A percentile compares a stretch with the other conserved stretches of the same genome.
phyloP scores from a whole-genome alignment of 2,797 vertebrate species.

The Falco cherrug region DNA sequence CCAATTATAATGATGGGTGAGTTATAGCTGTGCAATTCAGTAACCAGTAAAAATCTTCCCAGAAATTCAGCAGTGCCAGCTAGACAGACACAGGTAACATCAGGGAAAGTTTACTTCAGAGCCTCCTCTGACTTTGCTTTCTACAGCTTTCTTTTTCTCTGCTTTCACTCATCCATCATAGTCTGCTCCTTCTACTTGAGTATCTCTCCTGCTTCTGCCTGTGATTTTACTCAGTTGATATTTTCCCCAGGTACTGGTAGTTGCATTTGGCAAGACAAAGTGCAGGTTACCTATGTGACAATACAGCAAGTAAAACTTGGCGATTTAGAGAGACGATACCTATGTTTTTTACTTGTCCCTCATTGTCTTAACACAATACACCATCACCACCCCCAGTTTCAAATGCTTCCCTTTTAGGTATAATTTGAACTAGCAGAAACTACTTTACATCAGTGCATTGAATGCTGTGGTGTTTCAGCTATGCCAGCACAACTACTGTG shows the following conservation, averaged over 20 bases:
- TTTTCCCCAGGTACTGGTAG: background rate
- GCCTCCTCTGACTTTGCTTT: background rate
- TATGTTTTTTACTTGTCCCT: background rate
- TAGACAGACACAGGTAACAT: background rate
- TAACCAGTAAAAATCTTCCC: background rate
- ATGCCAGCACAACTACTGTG: slow-evolving; percentile 14
- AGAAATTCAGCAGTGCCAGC: background rate
- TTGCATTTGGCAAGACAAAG: background rate
- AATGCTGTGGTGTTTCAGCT: slow-evolving; percentile 25
- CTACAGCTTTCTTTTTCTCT: background rate
- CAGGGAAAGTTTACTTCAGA: background rate
- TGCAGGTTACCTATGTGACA: background rate
- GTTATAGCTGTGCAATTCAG: background rate
- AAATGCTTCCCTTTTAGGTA: slow-evolving; percentile 10
- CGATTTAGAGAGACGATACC: background rate
- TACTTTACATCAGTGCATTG: background rate
- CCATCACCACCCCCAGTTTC: background rate
- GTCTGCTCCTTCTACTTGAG: background rate
- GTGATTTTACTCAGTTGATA: background rate
- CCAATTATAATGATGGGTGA: background rate
- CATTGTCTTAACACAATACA: background rate
- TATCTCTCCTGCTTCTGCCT: background rate
- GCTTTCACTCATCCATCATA: background rate
- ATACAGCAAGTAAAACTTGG: background rate
- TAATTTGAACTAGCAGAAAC: slow-evolving; percentile 22